Percentiles rank a stretch among this genome's conserved stretches.
These are phyloP conservation scores for Pseudocheirus occidentalis DNA, from an alignment of 2,797 vertebrate species.

Conservation along the genomic window DNA sequence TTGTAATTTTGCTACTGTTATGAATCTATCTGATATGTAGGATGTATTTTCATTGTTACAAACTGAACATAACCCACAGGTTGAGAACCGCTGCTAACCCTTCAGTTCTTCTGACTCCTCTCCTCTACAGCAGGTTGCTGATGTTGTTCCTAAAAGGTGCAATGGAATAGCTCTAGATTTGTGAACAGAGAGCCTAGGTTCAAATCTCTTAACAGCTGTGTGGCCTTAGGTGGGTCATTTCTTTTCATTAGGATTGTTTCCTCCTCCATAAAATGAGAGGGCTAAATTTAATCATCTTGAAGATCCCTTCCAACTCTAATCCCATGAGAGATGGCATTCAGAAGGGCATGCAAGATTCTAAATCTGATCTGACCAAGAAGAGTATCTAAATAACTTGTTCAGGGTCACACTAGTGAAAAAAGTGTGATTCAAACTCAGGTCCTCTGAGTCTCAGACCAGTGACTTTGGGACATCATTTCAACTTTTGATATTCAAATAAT, in stretches of 20 bases:
- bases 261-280: not conserved
- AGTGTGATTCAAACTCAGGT: not conserved
- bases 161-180: not conserved
- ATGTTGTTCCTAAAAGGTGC: not conserved
- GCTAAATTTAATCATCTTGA: not conserved
- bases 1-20: no score
- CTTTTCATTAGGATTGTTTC: not conserved
- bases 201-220: not conserved
- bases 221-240: not conserved
- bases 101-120: not conserved
- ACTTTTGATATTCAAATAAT: slow-evolving; percentile 69
- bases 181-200: not conserved
- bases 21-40: no score
- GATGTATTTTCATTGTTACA: no score
- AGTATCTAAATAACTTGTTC: not conserved
- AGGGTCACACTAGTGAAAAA: not conserved
- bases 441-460: not conserved
- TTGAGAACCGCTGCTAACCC: not conserved
- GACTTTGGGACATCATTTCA: not conserved
- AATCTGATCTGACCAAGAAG: not conserved
- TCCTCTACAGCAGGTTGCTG: not conserved
- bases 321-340: not conserved
- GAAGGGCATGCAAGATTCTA: not conserved
- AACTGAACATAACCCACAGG: no score
- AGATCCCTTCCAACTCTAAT: not conserved